Percentiles rank a stretch among this genome's conserved stretches.
These are phyloP conservation scores for Nymphalis polychloros DNA, from an alignment of 2,888 invertebrate genomes.

Conservation along the genomic window DNA sequence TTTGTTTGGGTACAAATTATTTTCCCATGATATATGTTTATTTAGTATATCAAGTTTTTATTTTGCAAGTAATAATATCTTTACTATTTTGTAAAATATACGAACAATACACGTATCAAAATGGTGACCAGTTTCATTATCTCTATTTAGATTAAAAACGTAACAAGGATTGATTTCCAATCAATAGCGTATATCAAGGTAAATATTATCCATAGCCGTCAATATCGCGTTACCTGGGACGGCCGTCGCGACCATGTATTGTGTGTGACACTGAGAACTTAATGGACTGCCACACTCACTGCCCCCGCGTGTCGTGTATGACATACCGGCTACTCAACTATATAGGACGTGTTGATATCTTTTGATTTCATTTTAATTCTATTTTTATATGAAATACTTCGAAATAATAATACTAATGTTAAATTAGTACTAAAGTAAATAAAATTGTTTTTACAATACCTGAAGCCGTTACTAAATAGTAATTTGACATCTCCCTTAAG, in stretches of 20 bases:
- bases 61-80: not conserved
- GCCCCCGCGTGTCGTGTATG: slow-evolving; percentile 42
- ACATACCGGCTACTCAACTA: slow-evolving; percentile 14
- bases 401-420: too few species aligned
- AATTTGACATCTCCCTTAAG: too few species aligned
- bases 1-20: too few species aligned
- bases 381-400: not conserved
- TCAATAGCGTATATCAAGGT: slow-evolving; percentile 14
- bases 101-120: not conserved
- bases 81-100: too few species aligned
- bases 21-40: not conserved
- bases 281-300: slow-evolving; percentile 67
- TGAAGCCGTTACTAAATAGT: too few species aligned
- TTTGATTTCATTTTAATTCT: slow-evolving; percentile 14
- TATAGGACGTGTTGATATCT: slow-evolving; percentile 12
- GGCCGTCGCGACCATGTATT: slow-evolving; percentile 60
- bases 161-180: slow-evolving; percentile 8
- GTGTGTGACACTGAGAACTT: slow-evolving; percentile 72
- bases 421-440: too few species aligned
- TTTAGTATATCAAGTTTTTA: not conserved
- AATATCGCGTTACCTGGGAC: slow-evolving; percentile 60
- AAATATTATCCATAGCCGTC: slow-evolving; percentile 39
- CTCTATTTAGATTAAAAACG: not conserved
- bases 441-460: too few species aligned
- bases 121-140: not conserved